Evolutionary conservation across 2,797 vertebrate genomes (phyloP), one percentile per base, ranked within the genome.

Genomic region (Clarias fuscus): DNA sequence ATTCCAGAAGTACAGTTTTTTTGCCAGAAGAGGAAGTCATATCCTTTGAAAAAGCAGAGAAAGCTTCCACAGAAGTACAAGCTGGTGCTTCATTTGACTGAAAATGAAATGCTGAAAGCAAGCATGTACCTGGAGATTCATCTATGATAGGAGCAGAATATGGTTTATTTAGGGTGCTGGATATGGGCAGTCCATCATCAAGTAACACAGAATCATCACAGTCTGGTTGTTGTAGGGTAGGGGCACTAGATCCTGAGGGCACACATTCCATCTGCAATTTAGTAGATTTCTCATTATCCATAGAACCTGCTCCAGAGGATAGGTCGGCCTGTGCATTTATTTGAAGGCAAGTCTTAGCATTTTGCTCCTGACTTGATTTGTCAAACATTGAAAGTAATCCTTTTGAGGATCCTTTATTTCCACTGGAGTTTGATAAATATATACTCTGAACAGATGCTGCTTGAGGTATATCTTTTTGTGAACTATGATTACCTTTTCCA

Each of bases 381-480:
- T 67, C 58, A 83, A 83, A 72, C 40, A 83, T 18, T 30, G 84
- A 85, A 17, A 83, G 43, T 58, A 83, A 72, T 72, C 27, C 72
- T 48, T 77, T 83, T 72, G 37, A 64, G 77, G 87, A 2, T 14
- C 7, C 84, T 65, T 85, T 75, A 83, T 62, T 88, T n/a, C 79
- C 40, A 85, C 5, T 58, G 11, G 64, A 77, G 13, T 56, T 30
- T 56, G 65, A 64, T 15, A 85, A 59, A 27, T 79, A 14, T 24
- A 58, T 73, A 83, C 90, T 84, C 58, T 40, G 70, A 14, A 91
- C 72, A 80, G 83, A 33, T 15, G 27, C 72, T 37, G 20, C 30
- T 83, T 88, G 81, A 7, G 86, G 92, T 85, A 89, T 88, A 84
- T 91, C 64, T 61, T 90, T 88, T 85, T 84, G 92, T 70, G 81